Conservation (phyloP, 92 coral and sea anemone genomes). For the Epizoanthus fatuus region DNA sequence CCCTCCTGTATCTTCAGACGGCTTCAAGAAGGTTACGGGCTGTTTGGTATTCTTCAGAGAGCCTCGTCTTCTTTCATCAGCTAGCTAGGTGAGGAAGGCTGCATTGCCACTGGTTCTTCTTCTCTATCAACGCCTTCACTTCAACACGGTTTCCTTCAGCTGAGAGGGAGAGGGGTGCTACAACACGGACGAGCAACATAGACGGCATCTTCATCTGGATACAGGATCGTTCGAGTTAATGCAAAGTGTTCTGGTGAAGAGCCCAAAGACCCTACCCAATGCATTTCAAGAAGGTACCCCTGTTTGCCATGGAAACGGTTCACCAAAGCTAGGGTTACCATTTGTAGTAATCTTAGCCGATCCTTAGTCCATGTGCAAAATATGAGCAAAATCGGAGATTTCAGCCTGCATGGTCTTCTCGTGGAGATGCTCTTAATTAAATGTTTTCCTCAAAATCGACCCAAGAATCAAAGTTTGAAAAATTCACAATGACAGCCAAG, state of each 20-base stretch:
- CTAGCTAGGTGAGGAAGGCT: constrained; percentile 42
- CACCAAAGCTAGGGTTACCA: too few relatives aligned
- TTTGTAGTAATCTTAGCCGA: too few relatives aligned
- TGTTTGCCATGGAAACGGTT: too few relatives aligned
- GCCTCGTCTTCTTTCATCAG: constrained; percentile 51
- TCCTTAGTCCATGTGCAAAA: too few relatives aligned
- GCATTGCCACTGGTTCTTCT: neutral
- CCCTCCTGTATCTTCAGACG: constrained; percentile 7
- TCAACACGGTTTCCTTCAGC: constrained; percentile 29
- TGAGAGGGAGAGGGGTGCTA: constrained; percentile 23
- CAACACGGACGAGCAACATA: constrained; percentile 33
- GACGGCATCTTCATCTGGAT: constrained; percentile 43
- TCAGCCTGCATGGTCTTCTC: too few relatives aligned
- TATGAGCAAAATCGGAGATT: too few relatives aligned
- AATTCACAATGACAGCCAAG: too few relatives aligned
- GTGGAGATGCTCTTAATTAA: too few relatives aligned
- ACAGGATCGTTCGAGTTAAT: constrained; percentile 2
- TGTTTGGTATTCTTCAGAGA: constrained; percentile 9
- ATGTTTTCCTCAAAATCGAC: too few relatives aligned
- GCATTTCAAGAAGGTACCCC: too few relatives aligned
- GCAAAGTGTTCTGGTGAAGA: constrained; percentile 60
- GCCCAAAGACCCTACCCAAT: constrained; percentile 57
- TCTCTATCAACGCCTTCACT: neutral
- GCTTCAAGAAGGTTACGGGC: constrained; percentile 22
- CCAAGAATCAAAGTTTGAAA: too few relatives aligned